Conservation (phyloP, 2,888 invertebrate genomes). For the Metellina segmentata region DNA sequence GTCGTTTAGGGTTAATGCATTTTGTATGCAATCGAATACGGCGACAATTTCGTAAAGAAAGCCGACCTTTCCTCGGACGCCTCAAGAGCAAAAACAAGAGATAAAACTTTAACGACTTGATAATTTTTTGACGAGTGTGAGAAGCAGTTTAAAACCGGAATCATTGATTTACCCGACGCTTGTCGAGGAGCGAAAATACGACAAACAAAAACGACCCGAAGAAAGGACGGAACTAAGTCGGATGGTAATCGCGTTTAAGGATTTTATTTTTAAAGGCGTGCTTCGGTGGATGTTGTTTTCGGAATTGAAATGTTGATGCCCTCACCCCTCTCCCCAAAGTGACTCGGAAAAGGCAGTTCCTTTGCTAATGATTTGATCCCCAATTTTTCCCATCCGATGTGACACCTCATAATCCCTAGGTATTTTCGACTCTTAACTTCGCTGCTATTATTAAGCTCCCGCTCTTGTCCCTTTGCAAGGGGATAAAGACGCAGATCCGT, state of each 20-base stretch:
- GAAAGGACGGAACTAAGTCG: slow-evolving; percentile 26
- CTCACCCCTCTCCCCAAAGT: slow-evolving; percentile 47
- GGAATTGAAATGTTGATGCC: slow-evolving; percentile 40
- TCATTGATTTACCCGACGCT: neutral
- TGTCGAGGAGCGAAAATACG: slow-evolving; percentile 9
- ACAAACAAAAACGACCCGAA: slow-evolving; percentile 10
- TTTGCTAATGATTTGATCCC: slow-evolving; percentile 75
- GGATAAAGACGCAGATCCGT: neutral
- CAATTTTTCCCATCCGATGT: slow-evolving; percentile 70
- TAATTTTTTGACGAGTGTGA: slow-evolving; percentile 49
- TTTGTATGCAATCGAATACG: slow-evolving; percentile 69
- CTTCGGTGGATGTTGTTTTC: slow-evolving; percentile 57
- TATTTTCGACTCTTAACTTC: slow-evolving; percentile 64
- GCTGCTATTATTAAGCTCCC: slow-evolving; percentile 69
- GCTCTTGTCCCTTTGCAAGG: slow-evolving; percentile 20
- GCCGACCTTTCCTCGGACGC: slow-evolving; percentile 3
- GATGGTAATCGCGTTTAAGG: slow-evolving; percentile 70
- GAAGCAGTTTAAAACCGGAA: slow-evolving; percentile 39
- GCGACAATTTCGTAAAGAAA: slow-evolving; percentile 67
- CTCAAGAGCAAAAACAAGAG: neutral
- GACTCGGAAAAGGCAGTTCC: slow-evolving; percentile 59
- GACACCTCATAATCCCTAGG: slow-evolving; percentile 74
- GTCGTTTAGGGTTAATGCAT: slow-evolving; percentile 47
- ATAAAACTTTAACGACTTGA: slow-evolving; percentile 22
- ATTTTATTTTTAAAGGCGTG: slow-evolving; percentile 28